Evolutionary conservation across 2,113 vertebrate genomes (phyloP).

Genomic region (Acrocephalus arundinaceus): DNA sequence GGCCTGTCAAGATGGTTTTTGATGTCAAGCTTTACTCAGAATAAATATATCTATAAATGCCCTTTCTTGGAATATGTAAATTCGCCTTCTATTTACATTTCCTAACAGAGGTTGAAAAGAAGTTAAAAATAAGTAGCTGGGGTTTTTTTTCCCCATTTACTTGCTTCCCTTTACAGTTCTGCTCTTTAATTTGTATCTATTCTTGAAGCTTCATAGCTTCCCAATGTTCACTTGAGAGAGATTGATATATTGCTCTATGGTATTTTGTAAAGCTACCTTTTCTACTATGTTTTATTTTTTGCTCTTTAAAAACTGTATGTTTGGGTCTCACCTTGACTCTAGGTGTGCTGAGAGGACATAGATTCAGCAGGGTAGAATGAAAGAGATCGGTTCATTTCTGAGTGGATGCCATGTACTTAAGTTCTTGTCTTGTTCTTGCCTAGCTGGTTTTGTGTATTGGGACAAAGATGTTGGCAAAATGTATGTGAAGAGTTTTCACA

Average conservation of each 20-base stretch:
- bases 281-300: background rate
- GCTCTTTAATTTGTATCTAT: background rate
- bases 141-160: background rate
- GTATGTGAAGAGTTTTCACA: background rate
- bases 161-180: background rate
- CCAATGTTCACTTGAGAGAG: background rate
- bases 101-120: background rate
- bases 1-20: background rate
- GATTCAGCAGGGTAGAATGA: background rate
- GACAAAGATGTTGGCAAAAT: background rate
- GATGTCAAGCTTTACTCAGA: background rate
- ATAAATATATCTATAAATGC: background rate
- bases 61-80: background rate
- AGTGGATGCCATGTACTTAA: background rate
- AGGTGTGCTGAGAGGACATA: background rate
- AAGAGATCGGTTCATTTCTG: background rate
- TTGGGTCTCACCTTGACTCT: background rate
- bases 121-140: background rate
- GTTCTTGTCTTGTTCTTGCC: background rate
- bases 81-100: background rate
- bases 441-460: background rate
- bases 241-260: too few relatives aligned
- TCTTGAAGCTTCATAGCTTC: background rate
- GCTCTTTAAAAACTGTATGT: background rate
- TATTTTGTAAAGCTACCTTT: background rate